Evolutionary conservation across 2,888 invertebrate species (phyloP), one percentile per base, ranked within the genome.

Genomic region (Odontomyia ornata): DNA sequence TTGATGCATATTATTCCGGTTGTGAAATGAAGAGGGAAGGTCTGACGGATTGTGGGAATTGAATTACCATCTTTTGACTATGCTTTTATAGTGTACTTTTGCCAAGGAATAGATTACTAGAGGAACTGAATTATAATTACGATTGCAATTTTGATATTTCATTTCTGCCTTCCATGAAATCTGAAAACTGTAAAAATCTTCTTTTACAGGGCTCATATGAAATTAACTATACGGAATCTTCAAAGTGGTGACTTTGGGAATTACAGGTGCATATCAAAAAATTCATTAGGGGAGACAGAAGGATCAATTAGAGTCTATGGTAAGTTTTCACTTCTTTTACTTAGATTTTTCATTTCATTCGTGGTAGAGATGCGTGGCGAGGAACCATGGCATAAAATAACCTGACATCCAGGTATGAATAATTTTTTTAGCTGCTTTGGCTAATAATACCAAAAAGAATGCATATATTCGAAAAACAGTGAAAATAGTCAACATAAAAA

Each of bases 241-340:
- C 93, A 93, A 86, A 88, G 90, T 77, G 93, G 91, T 76, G 96
- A 97, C 89, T 96, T 95, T 84, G 96, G 96, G 80, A 95, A 93
- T 88, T 97, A 96, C 88, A 90, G 94, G 83, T 97, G 96, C 89
- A 94, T 96, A 87, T 95, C 95, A 82, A 97, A 96, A 88, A 96
- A 96, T 88, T 95, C 95, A 75, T 91, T 96, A 65, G 96, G 96
- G 79, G 96, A 96, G 88, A 96, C 96, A 11, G 96, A 96, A 88
- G 96, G 96, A 82, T 95, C 95, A 82, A 96, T 97, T 86, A 90
- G 95, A 85, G 90, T 96, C 81, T 96, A 96, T 87, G 96, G 96
- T 95, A 89, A 90, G 90, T 84, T 80, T 75, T 23, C n/a, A 4
- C 36, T 5, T 36, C 9, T 36, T 36, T 36, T n/a, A n/a, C n/a